phyloP scores from a whole-genome alignment of 2,113 vertebrate genomes.

The Catharus fuscescens region DNA sequence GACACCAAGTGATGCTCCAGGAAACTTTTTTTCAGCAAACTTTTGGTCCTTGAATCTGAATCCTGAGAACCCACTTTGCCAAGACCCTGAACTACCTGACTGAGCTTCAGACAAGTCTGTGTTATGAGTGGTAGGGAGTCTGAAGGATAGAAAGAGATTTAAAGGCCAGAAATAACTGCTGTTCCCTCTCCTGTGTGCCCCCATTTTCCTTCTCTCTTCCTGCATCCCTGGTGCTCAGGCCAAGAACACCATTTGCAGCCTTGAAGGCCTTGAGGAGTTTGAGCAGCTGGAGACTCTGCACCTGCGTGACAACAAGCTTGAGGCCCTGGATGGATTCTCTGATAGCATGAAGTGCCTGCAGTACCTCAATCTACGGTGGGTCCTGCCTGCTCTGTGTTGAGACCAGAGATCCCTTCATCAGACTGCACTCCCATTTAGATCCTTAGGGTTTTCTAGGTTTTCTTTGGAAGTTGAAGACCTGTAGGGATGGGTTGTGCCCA shows the following conservation, averaged over 20 bases:
- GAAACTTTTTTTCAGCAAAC: not conserved
- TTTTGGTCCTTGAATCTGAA: not conserved
- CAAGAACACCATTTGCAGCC: constrained; percentile 80
- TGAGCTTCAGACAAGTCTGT: not conserved
- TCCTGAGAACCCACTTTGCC: not conserved
- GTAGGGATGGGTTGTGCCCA: not conserved
- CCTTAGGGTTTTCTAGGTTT: not conserved
- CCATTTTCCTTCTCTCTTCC: not conserved
- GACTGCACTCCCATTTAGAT: not conserved
- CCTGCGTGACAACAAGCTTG: constrained; percentile 88
- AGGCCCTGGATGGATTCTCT: constrained; percentile 83
- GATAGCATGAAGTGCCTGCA: constrained; percentile 84
- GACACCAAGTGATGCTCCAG: not conserved
- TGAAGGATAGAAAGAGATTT: not conserved
- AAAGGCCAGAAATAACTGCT: constrained; percentile 7
- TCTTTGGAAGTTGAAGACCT: not conserved
- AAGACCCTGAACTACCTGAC: not conserved
- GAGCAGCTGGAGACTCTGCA: constrained; percentile 83
- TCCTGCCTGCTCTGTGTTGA: not conserved
- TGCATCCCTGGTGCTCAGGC: constrained; percentile 75
- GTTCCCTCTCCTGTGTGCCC: not conserved
- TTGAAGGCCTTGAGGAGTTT: constrained; percentile 84
- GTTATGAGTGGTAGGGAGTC: not conserved
- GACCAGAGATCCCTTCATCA: not conserved
- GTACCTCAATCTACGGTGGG: constrained; percentile 87